Evolutionary conservation across 2,113 vertebrate genomes (phyloP), one percentile per base, ranked within the genome.

Genomic region (Caracal caracal): DNA sequence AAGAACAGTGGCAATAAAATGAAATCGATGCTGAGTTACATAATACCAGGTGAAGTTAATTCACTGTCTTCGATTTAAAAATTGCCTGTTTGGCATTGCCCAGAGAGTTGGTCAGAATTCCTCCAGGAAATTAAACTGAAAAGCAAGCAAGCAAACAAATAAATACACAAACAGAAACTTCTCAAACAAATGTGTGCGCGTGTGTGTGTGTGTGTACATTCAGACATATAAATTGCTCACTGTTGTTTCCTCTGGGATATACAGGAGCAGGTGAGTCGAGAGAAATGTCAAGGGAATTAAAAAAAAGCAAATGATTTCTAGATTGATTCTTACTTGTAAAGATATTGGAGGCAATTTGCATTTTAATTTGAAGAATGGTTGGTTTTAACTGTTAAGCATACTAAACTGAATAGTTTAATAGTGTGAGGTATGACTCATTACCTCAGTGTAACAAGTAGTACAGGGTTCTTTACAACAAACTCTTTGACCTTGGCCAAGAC

Each of bases 31-130:
- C 37, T 68, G 73, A 88, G 13, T 93, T 79, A 80, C 43, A n/a
- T 87, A 92, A 92, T 30, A 86, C 49, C 37, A 19, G 12, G 15
- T 61, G 40, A 61, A 10, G 37, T 63, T 93, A 93, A 93, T 47
- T 83, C 33, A 84, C 75, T 80, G 84, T 43, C 40, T 94, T 93
- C 30, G 12, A 81, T 96, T 94, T 70, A 86, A 93, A 96, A 49
- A 78, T 15, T 37, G 12, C 30, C 47, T 73, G 17, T 1, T 28
- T 95, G 4, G 35, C 93, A 88, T 94, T 24, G 94, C 56, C 35
- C 71, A 90, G 49, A 80, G 33, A 94, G 70, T 88, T 84, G 37
- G 20, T 90, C 88, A 92, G 49, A 94, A 81, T 78, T 94, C 35
- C 56, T 85, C 43, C 12, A 85, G 35, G 35, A 90, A 91, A 90